Evolutionary conservation across 2,113 vertebrate species (phyloP).

Genomic region (Gambusia holbrooki): DNA sequence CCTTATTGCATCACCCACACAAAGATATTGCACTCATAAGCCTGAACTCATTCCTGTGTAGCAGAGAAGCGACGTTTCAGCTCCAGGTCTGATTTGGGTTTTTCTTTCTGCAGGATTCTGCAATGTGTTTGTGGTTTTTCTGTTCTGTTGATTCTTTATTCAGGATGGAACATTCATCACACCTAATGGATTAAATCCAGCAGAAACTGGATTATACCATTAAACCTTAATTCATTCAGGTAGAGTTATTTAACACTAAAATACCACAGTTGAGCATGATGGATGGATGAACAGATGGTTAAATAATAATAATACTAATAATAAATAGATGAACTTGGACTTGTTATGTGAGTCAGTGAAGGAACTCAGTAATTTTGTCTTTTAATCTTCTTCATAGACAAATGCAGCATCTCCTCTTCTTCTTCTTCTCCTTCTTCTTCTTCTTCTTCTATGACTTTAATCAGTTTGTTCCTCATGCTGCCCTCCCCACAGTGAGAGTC

Average conservation of each 20-base stretch:
- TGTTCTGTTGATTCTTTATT: neutral
- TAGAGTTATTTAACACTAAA: no score
- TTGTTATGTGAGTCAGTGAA: no score
- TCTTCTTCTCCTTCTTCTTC: neutral
- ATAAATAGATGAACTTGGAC: no score
- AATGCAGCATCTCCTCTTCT: slow-evolving; percentile 6
- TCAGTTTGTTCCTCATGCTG: slow-evolving; percentile 15
- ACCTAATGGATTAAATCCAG: slow-evolving; percentile 16
- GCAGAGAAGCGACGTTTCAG: neutral
- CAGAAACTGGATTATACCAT: slow-evolving; percentile 13
- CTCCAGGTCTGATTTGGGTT: neutral
- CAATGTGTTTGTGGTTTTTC: neutral
- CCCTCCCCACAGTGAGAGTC: slow-evolving; percentile 37
- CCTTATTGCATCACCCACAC: slow-evolving; percentile 25
- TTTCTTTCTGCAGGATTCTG: neutral
- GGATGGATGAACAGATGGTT: no score
- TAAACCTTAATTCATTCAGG: no score
- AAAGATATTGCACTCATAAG: neutral
- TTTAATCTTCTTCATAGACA: neutral
- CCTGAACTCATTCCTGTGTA: neutral
- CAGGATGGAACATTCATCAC: slow-evolving; percentile 1
- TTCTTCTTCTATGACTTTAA: neutral
- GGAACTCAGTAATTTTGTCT: neutral
- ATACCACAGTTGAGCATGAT: neutral
- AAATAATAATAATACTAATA: no score